These are phyloP conservation scores for Epiblema foenella DNA, from an alignment of 2,888 invertebrate genomes.

Conservation along the genomic window DNA sequence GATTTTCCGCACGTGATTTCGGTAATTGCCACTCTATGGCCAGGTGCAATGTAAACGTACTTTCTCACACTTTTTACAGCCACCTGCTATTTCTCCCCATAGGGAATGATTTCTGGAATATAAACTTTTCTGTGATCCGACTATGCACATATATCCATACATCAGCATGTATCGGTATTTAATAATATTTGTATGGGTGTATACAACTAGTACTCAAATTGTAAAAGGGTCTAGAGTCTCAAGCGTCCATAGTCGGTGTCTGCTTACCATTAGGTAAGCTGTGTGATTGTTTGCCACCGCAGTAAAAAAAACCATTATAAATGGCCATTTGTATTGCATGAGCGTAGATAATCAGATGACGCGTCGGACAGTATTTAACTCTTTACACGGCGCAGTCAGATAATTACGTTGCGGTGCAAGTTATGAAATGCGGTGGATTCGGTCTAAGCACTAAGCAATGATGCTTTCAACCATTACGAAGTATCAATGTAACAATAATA, in stretches of 20 bases:
- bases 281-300: too few species aligned
- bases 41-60: neutral
- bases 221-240: too few species aligned
- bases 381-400: neutral
- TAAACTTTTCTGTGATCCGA: neutral
- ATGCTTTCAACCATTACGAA: too few species aligned
- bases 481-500: too few species aligned
- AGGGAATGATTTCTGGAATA: neutral
- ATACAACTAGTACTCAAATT: too few species aligned
- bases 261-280: too few species aligned
- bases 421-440: neutral
- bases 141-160: neutral
- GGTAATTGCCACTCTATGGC: too few species aligned
- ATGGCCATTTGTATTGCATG: slow-evolving; percentile 8
- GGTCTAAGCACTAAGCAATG: too few species aligned
- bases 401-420: slow-evolving; percentile 14
- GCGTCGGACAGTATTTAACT: slow-evolving; percentile 16
- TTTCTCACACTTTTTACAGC: neutral
- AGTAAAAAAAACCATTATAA: neutral
- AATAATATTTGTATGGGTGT: neutral
- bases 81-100: neutral
- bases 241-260: too few species aligned
- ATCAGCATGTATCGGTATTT: too few species aligned
- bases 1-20: too few species aligned
- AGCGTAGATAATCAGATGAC: slow-evolving; percentile 25